Percentiles rank a stretch among this genome's conserved stretches.
Evolutionary conservation across 2,797 vertebrate species (phyloP).

Genomic region (Parambassis ranga): DNA sequence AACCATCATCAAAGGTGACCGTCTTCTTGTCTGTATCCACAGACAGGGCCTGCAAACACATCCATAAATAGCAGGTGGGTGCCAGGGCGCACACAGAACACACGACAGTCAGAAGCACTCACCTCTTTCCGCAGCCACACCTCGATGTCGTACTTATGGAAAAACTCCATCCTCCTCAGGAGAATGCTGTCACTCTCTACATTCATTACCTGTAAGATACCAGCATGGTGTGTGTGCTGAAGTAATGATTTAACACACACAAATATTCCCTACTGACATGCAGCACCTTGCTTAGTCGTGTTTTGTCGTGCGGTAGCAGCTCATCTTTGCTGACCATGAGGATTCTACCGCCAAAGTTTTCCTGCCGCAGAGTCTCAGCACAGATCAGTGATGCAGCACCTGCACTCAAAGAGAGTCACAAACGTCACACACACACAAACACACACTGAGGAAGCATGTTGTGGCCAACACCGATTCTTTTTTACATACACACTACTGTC

Average conservation of each 20-base stretch:
- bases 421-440: conserved; percentile 13
- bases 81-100: neutral
- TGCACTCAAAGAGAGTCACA: conserved; percentile 51
- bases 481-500: neutral
- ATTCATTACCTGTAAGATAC: conserved; percentile 73
- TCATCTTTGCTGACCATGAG: conserved; percentile 83
- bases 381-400: conserved; percentile 85
- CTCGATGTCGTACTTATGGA: conserved; percentile 74
- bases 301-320: conserved; percentile 84
- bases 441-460: neutral
- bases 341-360: conserved; percentile 84
- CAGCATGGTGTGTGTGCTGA: neutral
- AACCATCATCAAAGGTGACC: conserved; percentile 79
- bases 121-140: conserved; percentile 85
- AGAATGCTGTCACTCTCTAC: conserved; percentile 74
- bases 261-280: no score
- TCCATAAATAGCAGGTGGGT: neutral
- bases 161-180: conserved; percentile 83
- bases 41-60: conserved; percentile 71
- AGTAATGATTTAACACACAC: no score
- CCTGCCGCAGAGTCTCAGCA: conserved; percentile 87
- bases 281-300: conserved; percentile 87
- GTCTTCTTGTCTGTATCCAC: conserved; percentile 81
- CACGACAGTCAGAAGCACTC: conserved; percentile 7
- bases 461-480: neutral